These are phyloP conservation scores for Onychomys arenicola DNA, from an alignment of 2,797 vertebrate genomes.

Conservation along the genomic window DNA sequence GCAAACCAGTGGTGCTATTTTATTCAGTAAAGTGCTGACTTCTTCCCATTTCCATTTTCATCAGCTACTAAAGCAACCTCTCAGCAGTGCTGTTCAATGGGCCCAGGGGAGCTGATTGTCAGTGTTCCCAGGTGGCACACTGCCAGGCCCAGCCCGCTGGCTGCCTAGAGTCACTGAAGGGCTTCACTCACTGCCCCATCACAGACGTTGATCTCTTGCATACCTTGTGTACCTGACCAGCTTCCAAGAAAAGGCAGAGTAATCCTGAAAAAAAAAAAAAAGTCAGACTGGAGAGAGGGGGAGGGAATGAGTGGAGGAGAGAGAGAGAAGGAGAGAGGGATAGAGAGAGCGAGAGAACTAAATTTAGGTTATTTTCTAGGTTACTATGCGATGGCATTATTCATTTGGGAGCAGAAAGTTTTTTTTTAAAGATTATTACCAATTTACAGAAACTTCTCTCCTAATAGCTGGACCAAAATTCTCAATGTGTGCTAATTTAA, in stretches of 20 bases:
- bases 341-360: not conserved
- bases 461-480: constrained; percentile 71
- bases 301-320: fast-evolving
- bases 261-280: not conserved
- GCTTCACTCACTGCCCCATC: constrained; percentile 73
- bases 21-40: constrained; percentile 75
- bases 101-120: constrained; percentile 80
- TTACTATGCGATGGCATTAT: not conserved
- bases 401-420: constrained; percentile 23
- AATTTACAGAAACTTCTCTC: constrained; percentile 54
- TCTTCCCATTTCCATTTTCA: constrained; percentile 76
- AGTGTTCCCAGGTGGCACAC: constrained; percentile 81
- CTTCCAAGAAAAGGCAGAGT: constrained; percentile 61
- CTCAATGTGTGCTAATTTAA: constrained; percentile 75
- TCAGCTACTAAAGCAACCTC: constrained; percentile 68
- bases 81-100: constrained; percentile 34
- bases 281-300: not conserved
- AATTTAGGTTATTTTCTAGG: constrained; percentile 5
- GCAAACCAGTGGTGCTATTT: constrained; percentile 29
- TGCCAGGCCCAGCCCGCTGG: constrained; percentile 67
- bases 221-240: not conserved
- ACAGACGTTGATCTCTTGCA: constrained; percentile 71
- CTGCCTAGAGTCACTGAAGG: constrained; percentile 62
- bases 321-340: not conserved
- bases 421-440: constrained; percentile 15